Conservation (phyloP, 2,113 vertebrate species). For the Cercocebus atys region DNA sequence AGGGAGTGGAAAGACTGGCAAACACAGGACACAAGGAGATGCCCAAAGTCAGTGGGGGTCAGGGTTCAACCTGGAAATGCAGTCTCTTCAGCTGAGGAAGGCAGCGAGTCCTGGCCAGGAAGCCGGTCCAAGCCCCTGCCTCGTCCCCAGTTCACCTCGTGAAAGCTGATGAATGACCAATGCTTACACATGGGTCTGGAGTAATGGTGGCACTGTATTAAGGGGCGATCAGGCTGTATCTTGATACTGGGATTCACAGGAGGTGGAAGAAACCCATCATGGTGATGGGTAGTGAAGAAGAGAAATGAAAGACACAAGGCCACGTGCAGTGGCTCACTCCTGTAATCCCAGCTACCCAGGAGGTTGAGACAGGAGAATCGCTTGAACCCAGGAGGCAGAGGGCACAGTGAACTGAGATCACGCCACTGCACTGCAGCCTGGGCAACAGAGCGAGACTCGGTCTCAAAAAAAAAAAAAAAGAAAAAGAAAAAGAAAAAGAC, state of each 20-base stretch:
- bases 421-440: too few species aligned
- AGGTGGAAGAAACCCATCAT: background rate
- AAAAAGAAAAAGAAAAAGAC: too few species aligned
- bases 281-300: background rate
- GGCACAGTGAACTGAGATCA: too few species aligned
- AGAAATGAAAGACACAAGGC: too few species aligned
- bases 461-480: too few species aligned
- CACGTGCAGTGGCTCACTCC: too few species aligned
- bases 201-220: background rate
- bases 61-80: background rate
- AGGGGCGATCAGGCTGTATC: too few species aligned
- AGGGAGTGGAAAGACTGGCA: background rate
- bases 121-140: background rate
- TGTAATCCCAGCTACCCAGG: too few species aligned
- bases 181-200: background rate
- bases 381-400: too few species aligned
- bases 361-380: too few species aligned
- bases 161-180: background rate
- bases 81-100: background rate
- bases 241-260: background rate
- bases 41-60: background rate
- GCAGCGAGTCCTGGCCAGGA: accelerated
- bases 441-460: too few species aligned
- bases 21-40: accelerated
- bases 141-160: background rate